phyloP scores from a whole-genome alignment of 2,113 vertebrate genomes.

The Peromyscus polionotus region DNA sequence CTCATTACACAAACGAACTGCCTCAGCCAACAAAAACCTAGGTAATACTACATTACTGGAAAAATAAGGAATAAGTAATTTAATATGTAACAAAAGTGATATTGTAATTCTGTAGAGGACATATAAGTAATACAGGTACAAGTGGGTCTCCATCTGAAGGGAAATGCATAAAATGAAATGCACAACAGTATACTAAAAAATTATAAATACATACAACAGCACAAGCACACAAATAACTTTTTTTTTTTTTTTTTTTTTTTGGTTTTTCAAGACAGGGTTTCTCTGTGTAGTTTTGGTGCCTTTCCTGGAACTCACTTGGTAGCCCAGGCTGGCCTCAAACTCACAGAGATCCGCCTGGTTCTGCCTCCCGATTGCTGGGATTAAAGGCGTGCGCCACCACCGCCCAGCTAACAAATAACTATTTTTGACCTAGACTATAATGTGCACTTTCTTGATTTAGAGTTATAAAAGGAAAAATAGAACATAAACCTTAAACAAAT shows the following conservation, averaged over 20 bases:
- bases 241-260: neutral
- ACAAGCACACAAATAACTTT: neutral
- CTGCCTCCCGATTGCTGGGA: no score
- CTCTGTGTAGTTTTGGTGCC: no score
- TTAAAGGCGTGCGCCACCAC: no score
- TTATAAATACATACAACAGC: neutral
- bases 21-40: neutral
- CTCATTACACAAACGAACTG: neutral
- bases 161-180: constrained; percentile 19
- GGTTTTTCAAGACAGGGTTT: no score
- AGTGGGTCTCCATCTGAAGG: neutral
- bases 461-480: neutral
- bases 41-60: neutral
- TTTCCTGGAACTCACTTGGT: no score
- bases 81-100: neutral
- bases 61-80: constrained; percentile 18
- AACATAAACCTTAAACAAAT: constrained; percentile 28
- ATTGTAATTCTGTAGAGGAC: neutral
- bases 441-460: neutral
- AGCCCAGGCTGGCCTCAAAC: no score
- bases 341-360: no score
- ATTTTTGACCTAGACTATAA: neutral
- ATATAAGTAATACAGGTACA: neutral
- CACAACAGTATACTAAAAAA: neutral
- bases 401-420: neutral